These are phyloP conservation scores for Rhombomys opimus DNA, from an alignment of 2,113 vertebrate genomes.

Conservation along the genomic window DNA sequence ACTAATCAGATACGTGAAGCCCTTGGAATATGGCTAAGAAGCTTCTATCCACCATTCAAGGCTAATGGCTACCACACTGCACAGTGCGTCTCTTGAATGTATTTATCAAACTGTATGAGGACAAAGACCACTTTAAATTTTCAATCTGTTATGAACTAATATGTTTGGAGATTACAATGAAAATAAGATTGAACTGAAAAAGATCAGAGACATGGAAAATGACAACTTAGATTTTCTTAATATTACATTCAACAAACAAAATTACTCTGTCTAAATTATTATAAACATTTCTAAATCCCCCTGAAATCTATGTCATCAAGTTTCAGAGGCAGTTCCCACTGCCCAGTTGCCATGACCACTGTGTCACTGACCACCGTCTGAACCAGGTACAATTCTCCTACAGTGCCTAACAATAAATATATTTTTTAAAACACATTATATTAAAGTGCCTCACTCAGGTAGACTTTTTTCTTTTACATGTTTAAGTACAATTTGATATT, in stretches of 20 bases:
- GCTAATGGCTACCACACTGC: neutral
- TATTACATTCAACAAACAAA: conserved; percentile 43
- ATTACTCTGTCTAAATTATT: conserved; percentile 40
- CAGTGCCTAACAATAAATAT: conserved; percentile 25
- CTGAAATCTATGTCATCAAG: neutral
- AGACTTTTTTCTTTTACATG: neutral
- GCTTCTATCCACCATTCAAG: neutral
- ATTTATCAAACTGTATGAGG: conserved; percentile 21
- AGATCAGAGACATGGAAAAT: conserved; percentile 29
- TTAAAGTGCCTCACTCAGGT: conserved; percentile 36
- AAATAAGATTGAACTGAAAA: conserved; percentile 45
- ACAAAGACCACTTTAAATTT: conserved; percentile 60
- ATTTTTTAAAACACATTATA: conserved; percentile 54
- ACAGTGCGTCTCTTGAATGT: neutral
- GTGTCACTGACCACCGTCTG: neutral
- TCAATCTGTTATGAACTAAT: conserved; percentile 15
- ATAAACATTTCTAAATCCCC: conserved; percentile 26
- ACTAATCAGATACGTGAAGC: neutral
- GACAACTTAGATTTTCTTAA: neutral
- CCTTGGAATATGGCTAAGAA: neutral
- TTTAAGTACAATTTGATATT: conserved; percentile 18
- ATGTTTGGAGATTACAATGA: conserved; percentile 40
- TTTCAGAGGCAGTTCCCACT: neutral
- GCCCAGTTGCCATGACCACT: neutral
- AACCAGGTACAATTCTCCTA: neutral